These are phyloP conservation scores for Alligator sinensis DNA, from an alignment of 2,113 vertebrate species.

Conservation along the genomic window DNA sequence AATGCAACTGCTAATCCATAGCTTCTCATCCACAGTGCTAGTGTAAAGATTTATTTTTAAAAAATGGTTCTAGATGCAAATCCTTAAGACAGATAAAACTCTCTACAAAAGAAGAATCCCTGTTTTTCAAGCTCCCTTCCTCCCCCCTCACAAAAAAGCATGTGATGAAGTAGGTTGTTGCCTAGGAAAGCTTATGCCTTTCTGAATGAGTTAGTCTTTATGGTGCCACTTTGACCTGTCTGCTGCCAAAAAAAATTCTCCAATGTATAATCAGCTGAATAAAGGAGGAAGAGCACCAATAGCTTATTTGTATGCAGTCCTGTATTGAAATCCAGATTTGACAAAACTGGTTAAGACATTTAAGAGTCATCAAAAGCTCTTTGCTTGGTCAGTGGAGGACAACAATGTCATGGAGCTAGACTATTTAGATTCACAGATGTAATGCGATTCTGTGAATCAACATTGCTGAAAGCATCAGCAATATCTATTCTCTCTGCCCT, in stretches of 20 bases:
- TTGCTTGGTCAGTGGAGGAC: not conserved
- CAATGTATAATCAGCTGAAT: not conserved
- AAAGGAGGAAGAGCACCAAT: not conserved
- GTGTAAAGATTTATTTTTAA: slow-evolving; percentile 79
- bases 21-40: slow-evolving; percentile 80
- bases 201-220: too few relatives aligned
- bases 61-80: not conserved
- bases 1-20: slow-evolving; percentile 76
- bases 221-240: too few relatives aligned
- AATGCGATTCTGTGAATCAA: not conserved
- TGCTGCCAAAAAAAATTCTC: too few relatives aligned
- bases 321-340: too few relatives aligned
- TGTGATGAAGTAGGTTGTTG: too few relatives aligned
- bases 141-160: not conserved
- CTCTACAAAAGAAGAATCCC: not conserved
- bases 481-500: accelerated
- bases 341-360: not conserved
- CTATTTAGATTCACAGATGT: not conserved
- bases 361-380: not conserved
- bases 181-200: too few relatives aligned
- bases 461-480: not conserved
- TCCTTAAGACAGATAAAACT: not conserved
- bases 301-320: not conserved
- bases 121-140: not conserved
- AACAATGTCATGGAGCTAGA: not conserved